phyloP scores from a whole-genome alignment of 2,113 vertebrate species.

The Apaloderma vittatum region DNA sequence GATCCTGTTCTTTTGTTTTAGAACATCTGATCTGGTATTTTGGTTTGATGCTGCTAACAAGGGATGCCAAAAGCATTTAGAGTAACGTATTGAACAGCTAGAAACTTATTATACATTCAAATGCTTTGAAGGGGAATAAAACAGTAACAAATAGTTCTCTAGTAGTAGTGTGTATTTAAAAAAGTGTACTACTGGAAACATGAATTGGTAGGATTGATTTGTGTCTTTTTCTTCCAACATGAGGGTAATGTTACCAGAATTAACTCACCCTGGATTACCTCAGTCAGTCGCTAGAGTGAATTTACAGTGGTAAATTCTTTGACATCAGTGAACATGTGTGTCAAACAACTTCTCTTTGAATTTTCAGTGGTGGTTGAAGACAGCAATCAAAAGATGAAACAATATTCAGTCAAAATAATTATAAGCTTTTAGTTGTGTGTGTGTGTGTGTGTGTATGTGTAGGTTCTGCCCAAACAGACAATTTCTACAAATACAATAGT shows the following conservation, averaged over 20 bases:
- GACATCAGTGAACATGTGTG: neutral
- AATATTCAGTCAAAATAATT: neutral
- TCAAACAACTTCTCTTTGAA: neutral
- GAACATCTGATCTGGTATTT: neutral
- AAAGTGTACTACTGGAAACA: neutral
- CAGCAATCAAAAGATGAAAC: neutral
- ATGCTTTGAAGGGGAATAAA: neutral
- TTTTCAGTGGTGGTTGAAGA: neutral
- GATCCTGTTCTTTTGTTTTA: neutral
- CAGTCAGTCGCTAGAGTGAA: neutral
- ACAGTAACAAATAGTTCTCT: neutral
- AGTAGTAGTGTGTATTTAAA: neutral
- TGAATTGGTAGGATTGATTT: neutral
- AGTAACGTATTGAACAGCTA: neutral
- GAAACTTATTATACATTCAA: neutral
- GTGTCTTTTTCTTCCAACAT: neutral
- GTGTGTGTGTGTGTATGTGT: too few relatives aligned
- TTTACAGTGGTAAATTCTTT: neutral
- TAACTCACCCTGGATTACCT: constrained; percentile 10
- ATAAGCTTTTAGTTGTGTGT: neutral
- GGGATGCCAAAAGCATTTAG: neutral
- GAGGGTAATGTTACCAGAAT: neutral
- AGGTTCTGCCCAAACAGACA: neutral
- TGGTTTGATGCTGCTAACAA: neutral
- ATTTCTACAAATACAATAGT: neutral